Percentiles rank a stretch among this genome's conserved stretches.
Evolutionary conservation across 2,888 invertebrate species (phyloP).

Genomic region (Theretra japonica): DNA sequence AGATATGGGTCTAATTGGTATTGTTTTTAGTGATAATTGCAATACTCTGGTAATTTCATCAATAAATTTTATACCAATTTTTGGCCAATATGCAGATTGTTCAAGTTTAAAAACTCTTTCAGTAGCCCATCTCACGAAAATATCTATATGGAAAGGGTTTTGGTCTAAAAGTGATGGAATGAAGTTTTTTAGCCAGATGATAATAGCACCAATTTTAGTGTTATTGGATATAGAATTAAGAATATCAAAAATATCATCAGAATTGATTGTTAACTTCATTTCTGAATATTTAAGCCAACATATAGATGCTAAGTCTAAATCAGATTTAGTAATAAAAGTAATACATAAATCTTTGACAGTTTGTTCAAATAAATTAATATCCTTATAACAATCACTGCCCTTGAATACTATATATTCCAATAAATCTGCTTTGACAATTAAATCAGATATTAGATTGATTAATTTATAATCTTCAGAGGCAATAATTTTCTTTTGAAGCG

Average conservation of each 20-base stretch:
- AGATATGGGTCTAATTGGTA: conserved; percentile 71
- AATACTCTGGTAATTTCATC: conserved; percentile 69
- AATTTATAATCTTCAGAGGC: conserved; percentile 47
- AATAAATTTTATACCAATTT: conserved; percentile 78
- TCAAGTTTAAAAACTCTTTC: conserved; percentile 76
- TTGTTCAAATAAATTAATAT: conserved; percentile 63
- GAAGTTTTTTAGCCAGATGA: conserved; percentile 78
- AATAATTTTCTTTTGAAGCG: conserved; percentile 67
- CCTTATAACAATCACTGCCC: conserved; percentile 63
- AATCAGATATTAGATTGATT: conserved; percentile 57
- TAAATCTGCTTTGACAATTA: conserved; percentile 73
- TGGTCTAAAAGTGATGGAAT: conserved; percentile 71
- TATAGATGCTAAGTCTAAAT: conserved; percentile 77
- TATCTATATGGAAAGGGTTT: conserved; percentile 76
- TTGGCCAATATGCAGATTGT: conserved; percentile 79
- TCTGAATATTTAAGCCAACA: conserved; percentile 78
- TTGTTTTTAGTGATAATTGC: conserved; percentile 68
- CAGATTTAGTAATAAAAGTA: conserved; percentile 68
- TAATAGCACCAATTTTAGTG: conserved; percentile 73
- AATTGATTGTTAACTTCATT: conserved; percentile 53
- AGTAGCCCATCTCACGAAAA: conserved; percentile 79
- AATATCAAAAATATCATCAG: conserved; percentile 66
- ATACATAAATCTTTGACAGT: conserved; percentile 67
- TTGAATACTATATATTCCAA: conserved; percentile 74
- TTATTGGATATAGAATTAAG: conserved; percentile 71